Evolutionary conservation across 2,888 invertebrate genomes (phyloP), one percentile per base, ranked within the genome.

Genomic region (Eudemis profundana): DNA sequence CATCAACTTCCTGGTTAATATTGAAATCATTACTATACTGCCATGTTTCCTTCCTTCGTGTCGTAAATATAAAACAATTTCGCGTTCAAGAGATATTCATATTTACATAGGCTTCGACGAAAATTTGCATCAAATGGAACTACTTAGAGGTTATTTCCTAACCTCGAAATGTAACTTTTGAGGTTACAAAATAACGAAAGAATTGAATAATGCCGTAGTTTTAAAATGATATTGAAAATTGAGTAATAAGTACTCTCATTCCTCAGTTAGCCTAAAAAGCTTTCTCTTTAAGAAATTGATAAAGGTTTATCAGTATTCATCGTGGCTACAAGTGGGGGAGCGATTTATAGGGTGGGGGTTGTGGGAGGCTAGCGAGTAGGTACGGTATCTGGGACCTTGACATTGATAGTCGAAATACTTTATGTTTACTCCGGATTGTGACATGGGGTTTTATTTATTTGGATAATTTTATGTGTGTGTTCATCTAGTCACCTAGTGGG

Each of bases 301-400:
- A 74, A 71, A 67, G 66, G 59, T 69, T 46, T 69, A 70, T 74
- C 72, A 71, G 71, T 70, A 73, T 74, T 72, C 71, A 69, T 46
- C 51, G 49, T 10, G 47, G 66, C 54, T 15, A 54, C 54, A 61
- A 61, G 66, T 61, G 54, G 66, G 49, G 66, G 21, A 14, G 49
- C 5, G 23, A 15, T 29, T 38, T 46, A n/a, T 8, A 17, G 42
- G 61, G 47, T 42, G 54, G 44, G 42, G 42, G 47, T 40, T n/a
- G 49, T 10, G 47, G 17, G 33, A 19, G 14, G 19, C 14, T 14
- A 38, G 53, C 40, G 40, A 15, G 14, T 53, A n/a, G n/a, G 53
- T 40, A 33, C 14, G 23, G 29, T 50, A 66, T 66, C 47, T 61
- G 61, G 53, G 40, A 61, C 61, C 42, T 61, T 66, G 61, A 61